These are phyloP conservation scores for Patiria miniata DNA, from an alignment of 35 echinoderm and acorn worm genomes.

Conservation along the genomic window DNA sequence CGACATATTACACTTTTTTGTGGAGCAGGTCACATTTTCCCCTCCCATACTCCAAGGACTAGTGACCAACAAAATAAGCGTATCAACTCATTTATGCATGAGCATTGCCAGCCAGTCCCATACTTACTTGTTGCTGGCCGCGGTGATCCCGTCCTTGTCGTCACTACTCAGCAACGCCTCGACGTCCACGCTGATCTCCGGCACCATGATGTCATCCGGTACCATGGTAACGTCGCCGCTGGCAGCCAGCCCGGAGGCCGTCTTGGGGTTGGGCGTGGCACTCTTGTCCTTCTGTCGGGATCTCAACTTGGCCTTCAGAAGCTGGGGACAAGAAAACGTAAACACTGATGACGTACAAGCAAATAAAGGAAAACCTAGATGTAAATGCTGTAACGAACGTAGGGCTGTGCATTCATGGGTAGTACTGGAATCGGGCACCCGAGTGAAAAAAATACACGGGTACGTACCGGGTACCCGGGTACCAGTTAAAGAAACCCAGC, in stretches of 20 bases:
- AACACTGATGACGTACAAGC: not conserved
- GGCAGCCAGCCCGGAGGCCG: constrained; percentile 5
- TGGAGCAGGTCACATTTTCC: too few relatives aligned
- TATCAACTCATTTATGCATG: not conserved
- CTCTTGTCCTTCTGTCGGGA: constrained; percentile 56
- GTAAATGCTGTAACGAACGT: too few relatives aligned
- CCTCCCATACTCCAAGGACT: too few relatives aligned
- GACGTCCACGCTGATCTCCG: constrained; percentile 87
- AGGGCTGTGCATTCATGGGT: too few relatives aligned
- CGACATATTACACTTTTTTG: too few relatives aligned
- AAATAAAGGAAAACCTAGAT: too few relatives aligned
- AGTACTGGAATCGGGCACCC: too few relatives aligned
- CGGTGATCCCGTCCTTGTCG: constrained; percentile 57
- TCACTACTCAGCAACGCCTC: constrained; percentile 83
- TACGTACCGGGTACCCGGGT: too few relatives aligned
- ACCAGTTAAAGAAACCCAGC: too few relatives aligned
- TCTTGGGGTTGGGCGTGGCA: not conserved
- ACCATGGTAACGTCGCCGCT: constrained; percentile 22
- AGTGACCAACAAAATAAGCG: too few relatives aligned
- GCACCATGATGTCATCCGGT: constrained; percentile 84
- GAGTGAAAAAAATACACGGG: too few relatives aligned
- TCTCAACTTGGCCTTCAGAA: constrained; percentile 88
- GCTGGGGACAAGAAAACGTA: constrained; percentile 29
- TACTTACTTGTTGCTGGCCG: constrained; percentile 84
- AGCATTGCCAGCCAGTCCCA: not conserved